Conservation (phyloP, 2,797 vertebrate species). For the Sus cebifrons region DNA sequence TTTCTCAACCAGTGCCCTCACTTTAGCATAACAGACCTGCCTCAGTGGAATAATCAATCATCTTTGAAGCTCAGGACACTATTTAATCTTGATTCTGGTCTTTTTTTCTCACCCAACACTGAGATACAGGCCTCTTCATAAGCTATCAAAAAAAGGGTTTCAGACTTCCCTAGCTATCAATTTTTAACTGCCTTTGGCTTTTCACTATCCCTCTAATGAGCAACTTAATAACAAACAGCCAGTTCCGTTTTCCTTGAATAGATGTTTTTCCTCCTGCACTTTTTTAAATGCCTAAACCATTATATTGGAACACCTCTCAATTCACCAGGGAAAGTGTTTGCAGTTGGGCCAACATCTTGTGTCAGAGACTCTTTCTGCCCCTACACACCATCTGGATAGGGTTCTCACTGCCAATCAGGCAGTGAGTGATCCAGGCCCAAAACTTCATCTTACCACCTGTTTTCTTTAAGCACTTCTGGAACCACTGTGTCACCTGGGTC, state of each 20-base stretch:
- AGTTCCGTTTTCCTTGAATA: slow-evolving; percentile 34
- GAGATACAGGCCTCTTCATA: slow-evolving; percentile 58
- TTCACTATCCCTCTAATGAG: slow-evolving; percentile 23
- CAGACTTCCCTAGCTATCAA: slow-evolving; percentile 5
- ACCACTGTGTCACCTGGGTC: neutral
- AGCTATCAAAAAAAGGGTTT: slow-evolving; percentile 22
- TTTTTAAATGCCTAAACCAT: slow-evolving; percentile 67
- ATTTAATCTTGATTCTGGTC: neutral
- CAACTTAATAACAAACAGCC: slow-evolving; percentile 63
- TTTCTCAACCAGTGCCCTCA: neutral
- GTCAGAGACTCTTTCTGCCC: neutral
- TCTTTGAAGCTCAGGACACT: neutral
- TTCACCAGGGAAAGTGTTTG: slow-evolving; percentile 32
- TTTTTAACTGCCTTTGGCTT: slow-evolving; percentile 55
- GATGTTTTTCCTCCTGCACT: neutral
- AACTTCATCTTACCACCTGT: slow-evolving; percentile 19
- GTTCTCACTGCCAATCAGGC: neutral
- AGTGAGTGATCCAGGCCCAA: neutral
- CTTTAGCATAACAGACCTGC: neutral
- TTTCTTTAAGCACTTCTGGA: slow-evolving; percentile 44
- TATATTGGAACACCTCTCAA: slow-evolving; percentile 53
- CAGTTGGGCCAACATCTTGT: neutral
- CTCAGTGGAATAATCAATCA: neutral
- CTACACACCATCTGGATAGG: neutral
- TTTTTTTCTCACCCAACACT: slow-evolving; percentile 26